Evolutionary conservation across 2,888 invertebrate species (phyloP), one percentile per base, ranked within the genome.

Genomic region (Shargacucullia verbasci): DNA sequence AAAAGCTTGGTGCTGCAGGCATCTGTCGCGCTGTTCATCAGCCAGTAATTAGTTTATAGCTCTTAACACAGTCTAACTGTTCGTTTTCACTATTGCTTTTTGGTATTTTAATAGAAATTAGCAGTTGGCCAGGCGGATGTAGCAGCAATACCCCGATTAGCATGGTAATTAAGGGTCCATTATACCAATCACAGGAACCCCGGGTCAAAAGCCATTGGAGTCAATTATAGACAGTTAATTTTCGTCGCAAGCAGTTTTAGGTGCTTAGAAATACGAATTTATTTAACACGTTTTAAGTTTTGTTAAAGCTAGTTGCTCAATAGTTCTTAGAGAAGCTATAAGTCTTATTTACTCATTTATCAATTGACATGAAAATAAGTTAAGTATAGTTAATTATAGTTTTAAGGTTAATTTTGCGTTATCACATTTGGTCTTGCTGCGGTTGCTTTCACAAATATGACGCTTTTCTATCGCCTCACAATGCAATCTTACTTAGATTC

Each of bases 161-260:
- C 72, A 88, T 86, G 82, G 70, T 87, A 85, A 89, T 90, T 86
- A 81, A 81, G 70, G 69, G 60, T 75, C 73, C 75, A 78, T 81
- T 87, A 78, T 74, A 79, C 79, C 80, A 80, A 84, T 84, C 79
- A 70, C 77, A 69, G 80, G 81, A 80, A 77, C 66, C 70, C 55
- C 60, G 80, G 87, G 87, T 89, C 87, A 86, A 79, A 79, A 78
- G 85, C 62, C 79, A 68, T 71, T 70, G 43, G 76, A 81, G 82
- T 86, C 87, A 87, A 88, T 88, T 86, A 86, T 78, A 76, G 80
- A 65, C 70, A 73, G 79, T 83, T 83, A 79, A 80, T 78, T 74
- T 78, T 76, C 68, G 70, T 71, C 54, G 61, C 38, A 58, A 68
- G 64, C 58, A 35, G 70, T 60, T 60, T 62, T 47, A 58, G 45